phyloP scores from a whole-genome alignment of 2,113 vertebrate genomes.

The Saguinus midas region DNA sequence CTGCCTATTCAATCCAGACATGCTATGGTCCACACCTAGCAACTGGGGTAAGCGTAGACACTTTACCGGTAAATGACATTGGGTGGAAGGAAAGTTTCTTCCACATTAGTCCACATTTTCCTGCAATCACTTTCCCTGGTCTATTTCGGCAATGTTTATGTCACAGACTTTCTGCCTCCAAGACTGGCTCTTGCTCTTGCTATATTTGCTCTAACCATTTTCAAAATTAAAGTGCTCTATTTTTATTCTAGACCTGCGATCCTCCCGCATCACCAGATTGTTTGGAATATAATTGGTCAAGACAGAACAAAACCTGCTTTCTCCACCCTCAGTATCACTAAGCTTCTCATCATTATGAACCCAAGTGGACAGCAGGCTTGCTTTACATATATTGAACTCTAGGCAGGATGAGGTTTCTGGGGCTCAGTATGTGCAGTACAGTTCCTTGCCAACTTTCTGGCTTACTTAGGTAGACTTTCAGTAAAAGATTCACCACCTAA shows the following conservation, averaged over 20 bases:
- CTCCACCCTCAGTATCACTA: background rate
- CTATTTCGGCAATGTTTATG: background rate
- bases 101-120: background rate
- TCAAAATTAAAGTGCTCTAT: conserved; percentile 49
- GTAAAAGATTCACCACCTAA: background rate
- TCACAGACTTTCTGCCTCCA: conserved; percentile 7
- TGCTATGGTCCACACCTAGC: background rate
- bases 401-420: background rate
- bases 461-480: background rate
- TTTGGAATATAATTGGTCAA: conserved; percentile 39
- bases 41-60: background rate
- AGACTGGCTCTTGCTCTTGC: background rate
- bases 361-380: background rate
- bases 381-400: background rate
- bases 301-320: conserved; percentile 18
- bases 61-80: background rate
- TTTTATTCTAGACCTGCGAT: conserved; percentile 44
- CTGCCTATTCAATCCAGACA: background rate
- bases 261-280: conserved; percentile 10
- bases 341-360: background rate
- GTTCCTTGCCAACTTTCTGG: background rate
- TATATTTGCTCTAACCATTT: conserved; percentile 51
- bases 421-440: background rate
- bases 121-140: conserved; percentile 27
- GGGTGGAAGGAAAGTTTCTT: background rate